phyloP scores from a whole-genome alignment of 2,797 vertebrate species.

The Eidolon dupreanum region DNA sequence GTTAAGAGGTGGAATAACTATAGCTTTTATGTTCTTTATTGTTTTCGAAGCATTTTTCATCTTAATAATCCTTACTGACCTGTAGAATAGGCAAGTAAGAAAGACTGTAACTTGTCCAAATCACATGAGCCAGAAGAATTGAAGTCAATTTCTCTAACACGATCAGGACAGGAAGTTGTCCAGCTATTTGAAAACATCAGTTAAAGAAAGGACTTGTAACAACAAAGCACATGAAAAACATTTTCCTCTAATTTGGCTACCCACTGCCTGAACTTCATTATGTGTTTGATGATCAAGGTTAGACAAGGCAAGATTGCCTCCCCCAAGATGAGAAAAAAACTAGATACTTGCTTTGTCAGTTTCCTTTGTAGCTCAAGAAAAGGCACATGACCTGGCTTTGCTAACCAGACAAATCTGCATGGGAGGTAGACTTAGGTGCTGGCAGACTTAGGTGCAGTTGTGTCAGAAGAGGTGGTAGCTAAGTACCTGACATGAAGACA shows the following conservation, averaged over 20 bases:
- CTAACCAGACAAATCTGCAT: not conserved
- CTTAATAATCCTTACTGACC: not conserved
- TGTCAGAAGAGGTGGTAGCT: not conserved
- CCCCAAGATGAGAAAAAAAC: not conserved
- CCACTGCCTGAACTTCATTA: not conserved
- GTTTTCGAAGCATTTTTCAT: conserved; percentile 29
- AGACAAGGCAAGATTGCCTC: not conserved
- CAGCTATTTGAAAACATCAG: not conserved
- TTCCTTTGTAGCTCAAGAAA: not conserved
- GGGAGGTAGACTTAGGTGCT: not conserved
- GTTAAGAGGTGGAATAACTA: not conserved
- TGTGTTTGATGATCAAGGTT: not conserved
- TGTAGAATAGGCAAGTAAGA: not conserved
- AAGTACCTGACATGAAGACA: not conserved
- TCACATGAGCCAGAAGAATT: not conserved
- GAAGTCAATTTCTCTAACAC: not conserved
- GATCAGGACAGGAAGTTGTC: not conserved
- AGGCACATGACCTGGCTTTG: not conserved
- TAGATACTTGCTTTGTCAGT: not conserved
- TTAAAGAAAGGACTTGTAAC: not conserved
- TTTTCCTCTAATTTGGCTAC: not conserved
- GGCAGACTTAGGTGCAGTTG: too few relatives aligned
- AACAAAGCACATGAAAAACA: not conserved
- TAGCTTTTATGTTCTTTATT: not conserved
- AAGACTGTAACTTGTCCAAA: not conserved